Base-by-base conservation (phyloP, 1,140 invertebrate species). In the Centruroides vittatus region DNA sequence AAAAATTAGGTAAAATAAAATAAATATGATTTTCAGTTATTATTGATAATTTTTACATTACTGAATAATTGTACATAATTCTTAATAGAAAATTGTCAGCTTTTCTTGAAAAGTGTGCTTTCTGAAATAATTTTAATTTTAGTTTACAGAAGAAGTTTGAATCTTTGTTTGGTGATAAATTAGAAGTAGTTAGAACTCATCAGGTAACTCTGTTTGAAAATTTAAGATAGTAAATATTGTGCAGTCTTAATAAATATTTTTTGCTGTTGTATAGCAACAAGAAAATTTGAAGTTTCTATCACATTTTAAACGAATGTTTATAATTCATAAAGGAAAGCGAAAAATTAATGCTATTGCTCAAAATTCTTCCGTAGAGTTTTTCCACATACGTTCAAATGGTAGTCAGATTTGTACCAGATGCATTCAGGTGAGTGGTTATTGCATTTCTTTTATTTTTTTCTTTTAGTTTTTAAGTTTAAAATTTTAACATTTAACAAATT, bases 281-380 rank as follows among this genome's bases (percentile, higher is more conserved):
- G 97, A 99, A 76, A 98, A 95, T 76, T 81, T 97, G 35, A 98
- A 98, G 76, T 99, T 99, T 72, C 85, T 99, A 78, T 89, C 95
- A 0, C 95, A 99, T 75, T 99, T 99, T 75, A 91, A 96, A 70
- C 78, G 86, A 59, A 88, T 93, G 71, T 97, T 99, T 74, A 83
- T 99, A 12, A 97, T 99, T 55, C 86, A 88, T 67, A 82, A 85
- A 63, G 96, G 94, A 46, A 93, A 91, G 73, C 78, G 93, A 59
- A 72, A 70, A 59, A 58, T 62, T 3, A 69, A 67, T 7, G 64
- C 64, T 34, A 55, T 64, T 35, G 65, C 70, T n/a, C 79, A 58
- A 61, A 76, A 74, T 50, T 80, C 80, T 53, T 71, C 75, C 55
- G 89, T 95, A 4, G 91, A 98, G 74, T 85, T 99, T 72, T 99